These are phyloP conservation scores for Leptinotarsa tumamoca DNA, from an alignment of 2,888 invertebrate genomes.

Conservation along the genomic window DNA sequence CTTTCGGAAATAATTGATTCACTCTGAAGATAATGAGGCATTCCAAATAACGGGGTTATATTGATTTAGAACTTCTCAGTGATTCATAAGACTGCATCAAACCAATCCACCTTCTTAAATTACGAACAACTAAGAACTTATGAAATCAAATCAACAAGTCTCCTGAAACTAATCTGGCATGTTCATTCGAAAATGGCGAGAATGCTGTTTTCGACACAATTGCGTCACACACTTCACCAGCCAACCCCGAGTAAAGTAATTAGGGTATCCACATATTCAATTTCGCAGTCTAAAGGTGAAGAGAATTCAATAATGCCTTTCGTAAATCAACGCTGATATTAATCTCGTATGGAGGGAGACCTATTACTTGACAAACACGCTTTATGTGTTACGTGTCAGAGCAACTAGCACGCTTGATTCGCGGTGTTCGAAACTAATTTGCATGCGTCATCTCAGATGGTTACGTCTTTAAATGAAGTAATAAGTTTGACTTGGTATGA, in stretches of 20 bases:
- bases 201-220: background rate
- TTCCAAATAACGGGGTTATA: too few species aligned
- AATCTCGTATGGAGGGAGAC: slow-evolving; percentile 5
- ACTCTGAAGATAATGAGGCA: too few species aligned
- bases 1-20: too few species aligned
- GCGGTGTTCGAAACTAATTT: background rate
- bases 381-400: slow-evolving; percentile 4
- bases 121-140: too few species aligned
- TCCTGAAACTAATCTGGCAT: background rate
- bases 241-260: background rate
- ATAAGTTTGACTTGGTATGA: background rate
- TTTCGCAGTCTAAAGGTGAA: slow-evolving; percentile 3
- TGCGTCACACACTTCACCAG: background rate
- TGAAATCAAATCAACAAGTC: background rate
- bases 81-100: too few species aligned
- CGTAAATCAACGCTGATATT: slow-evolving; percentile 22
- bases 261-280: slow-evolving; percentile 4
- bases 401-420: background rate
- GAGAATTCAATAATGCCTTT: slow-evolving; percentile 21
- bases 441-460: background rate
- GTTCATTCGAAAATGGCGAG: background rate
- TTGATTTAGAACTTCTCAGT: too few species aligned
- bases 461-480: background rate
- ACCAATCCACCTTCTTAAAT: too few species aligned
- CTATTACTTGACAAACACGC: slow-evolving; percentile 3